These are phyloP conservation scores for Chelonus insularis DNA, from an alignment of 1,140 invertebrate species.

Conservation along the genomic window DNA sequence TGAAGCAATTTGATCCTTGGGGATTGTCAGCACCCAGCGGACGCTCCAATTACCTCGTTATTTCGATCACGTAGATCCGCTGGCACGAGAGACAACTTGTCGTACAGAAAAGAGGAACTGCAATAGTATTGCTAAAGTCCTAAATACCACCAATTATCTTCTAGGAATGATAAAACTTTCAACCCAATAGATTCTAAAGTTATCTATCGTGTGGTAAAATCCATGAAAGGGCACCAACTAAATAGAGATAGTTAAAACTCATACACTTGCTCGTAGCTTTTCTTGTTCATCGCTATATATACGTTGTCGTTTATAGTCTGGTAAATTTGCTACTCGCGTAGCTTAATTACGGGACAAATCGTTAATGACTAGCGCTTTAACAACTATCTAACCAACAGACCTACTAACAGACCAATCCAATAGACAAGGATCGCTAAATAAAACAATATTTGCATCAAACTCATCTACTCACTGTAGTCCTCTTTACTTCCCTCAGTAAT, in stretches of 20 bases:
- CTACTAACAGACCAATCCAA: no score
- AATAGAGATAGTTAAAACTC: conserved; percentile 31
- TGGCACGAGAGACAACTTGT: conserved; percentile 4
- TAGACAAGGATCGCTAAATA: no score
- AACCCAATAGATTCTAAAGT: conserved; percentile 7
- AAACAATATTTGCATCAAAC: no score
- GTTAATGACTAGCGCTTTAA: conserved; percentile 4
- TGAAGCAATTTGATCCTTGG: conserved; percentile 3
- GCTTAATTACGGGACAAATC: conserved; percentile 7
- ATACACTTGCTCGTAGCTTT: not conserved
- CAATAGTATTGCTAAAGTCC: conserved; percentile 30
- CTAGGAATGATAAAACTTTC: conserved; percentile 27
- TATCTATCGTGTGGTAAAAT: conserved; percentile 25
- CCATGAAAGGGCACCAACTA: conserved; percentile 17
- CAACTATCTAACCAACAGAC: not conserved
- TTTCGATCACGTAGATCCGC: conserved; percentile 26
- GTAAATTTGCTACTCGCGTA: conserved; percentile 1
- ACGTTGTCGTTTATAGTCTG: not conserved
- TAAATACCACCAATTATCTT: conserved; percentile 38
- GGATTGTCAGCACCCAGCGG: not conserved
- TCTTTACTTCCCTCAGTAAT: no score
- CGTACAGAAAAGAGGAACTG: not conserved
- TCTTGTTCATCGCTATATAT: not conserved
- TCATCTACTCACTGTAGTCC: no score
- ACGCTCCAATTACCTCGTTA: conserved; percentile 24